Base-by-base conservation (phyloP, 2,888 invertebrate genomes). In the Lymantria dispar region DNA sequence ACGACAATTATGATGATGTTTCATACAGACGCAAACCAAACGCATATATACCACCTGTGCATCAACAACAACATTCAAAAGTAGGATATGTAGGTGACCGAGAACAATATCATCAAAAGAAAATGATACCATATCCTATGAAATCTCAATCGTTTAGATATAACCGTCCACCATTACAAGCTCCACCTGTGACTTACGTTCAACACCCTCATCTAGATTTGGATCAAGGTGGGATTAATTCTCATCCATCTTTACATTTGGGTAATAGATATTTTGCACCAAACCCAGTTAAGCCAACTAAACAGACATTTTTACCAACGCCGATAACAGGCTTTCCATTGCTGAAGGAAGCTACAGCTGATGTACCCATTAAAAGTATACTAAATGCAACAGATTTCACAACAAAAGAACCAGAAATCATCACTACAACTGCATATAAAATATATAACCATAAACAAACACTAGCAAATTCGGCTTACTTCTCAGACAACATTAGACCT, bases 401-500 rank as follows among this genome's bases (percentile, higher is more conserved):
- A 9, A 79, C 81, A 7, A 76, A 65, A 56, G 67, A 71, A 42
- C 70, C 81, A n/a, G 83, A 87, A 50, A 9, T 40, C 2, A 42
- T 49, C 12, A 55, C 57, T 3, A 64, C 64, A 12, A 77, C 76
- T 1, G 59, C 60, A 14, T 72, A 77, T 47, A 83, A 78, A 64
- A 68, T 64, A 12, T 72, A 80, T 43, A 83, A 77, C 60, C 68
- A 76, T 37, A 78, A 74, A 58, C 74, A 71, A 30, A 54, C 72
- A 8, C 72, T 78, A 33, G 64, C 72, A 43, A 89, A 85, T 68
- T 60, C 78, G 1, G 85, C 72, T 54, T 84, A 87, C 54, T 78
- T 83, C 52, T 68, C 79, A 2, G 88, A 89, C 10, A 81, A 83
- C 43, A 75, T 89, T 38, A 76, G 91, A 52, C 87, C 89, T 3